Base-by-base conservation (phyloP, 2,113 vertebrate species). In the Pygoscelis antarcticus region DNA sequence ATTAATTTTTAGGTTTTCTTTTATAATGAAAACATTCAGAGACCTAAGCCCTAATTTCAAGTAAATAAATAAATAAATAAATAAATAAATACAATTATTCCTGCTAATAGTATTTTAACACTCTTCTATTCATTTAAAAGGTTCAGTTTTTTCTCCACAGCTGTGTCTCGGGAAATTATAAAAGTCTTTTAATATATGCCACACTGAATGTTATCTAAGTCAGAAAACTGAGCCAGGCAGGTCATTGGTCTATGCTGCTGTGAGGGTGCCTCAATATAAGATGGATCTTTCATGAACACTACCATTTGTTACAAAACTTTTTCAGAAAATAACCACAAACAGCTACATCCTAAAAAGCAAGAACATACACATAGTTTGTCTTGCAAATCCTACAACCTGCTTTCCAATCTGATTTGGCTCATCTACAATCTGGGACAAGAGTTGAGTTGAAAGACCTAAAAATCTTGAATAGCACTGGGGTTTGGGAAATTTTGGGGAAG, bases 311-410 rank as follows among this genome's bases (percentile, higher is more conserved):
- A 46, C 0, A 58, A 82, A 85, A 65, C 0, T 4, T 52, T 69
- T 82, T 23, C 19, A 54, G 27, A 51, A 85, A 51, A 42, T 4
- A n/a, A 14, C 7, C 10, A 68, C 11, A 55, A 69, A 1, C 3
- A 42, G 1, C 16, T 51, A 20, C 5, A 38, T 7, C 27, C 8
- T 62, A 52, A 71, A 90, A 82, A 58, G 4, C 7, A 76, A 64
- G 27, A 44, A 14, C 2, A 51, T 27, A 32, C 5, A n/a, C 9
- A 27, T 8, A 22, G 10, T 38, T 88, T 2, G 2, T 10, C 0
- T 51, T 76, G 21, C 62, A 75, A 83, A 64, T 79, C 13, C n/a
- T 74, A 4, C 2, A 14, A 15, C 6, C 18, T 62, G 16, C 16
- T 79, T 79, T 85, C 14, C 11, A 51, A 3, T 16, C 12, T 64